Percentiles rank a stretch among this genome's conserved stretches.
Conservation (phyloP, 2,888 invertebrate genomes). For the Subacronicta megacephala region DNA sequence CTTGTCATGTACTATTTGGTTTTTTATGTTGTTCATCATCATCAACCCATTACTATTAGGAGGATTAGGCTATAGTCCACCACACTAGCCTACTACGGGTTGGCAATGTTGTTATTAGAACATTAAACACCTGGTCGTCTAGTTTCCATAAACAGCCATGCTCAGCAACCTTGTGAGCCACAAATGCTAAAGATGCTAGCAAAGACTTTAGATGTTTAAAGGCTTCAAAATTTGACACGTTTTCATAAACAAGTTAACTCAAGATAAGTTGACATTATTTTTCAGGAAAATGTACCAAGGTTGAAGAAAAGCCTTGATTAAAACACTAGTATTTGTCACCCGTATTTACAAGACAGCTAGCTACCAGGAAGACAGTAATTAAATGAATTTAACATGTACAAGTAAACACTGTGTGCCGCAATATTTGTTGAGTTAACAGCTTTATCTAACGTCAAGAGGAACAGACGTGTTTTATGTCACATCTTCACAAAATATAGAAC, state of each 20-base stretch:
- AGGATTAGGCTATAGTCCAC: no score
- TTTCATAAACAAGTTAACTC: constrained; percentile 2
- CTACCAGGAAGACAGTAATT: constrained; percentile 45
- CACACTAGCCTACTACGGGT: no score
- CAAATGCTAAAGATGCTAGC: no score
- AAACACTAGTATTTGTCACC: constrained; percentile 31
- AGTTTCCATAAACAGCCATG: no score
- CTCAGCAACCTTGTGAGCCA: no score
- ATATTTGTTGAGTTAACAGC: constrained; percentile 49
- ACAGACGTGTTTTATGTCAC: constrained; percentile 49
- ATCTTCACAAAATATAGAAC: constrained; percentile 42
- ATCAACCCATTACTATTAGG: no score
- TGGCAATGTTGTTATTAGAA: no score
- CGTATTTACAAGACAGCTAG: constrained; percentile 28
- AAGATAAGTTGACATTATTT: constrained; percentile 1
- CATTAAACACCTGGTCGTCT: no score
- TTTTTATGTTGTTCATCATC: no score
- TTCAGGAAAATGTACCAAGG: constrained; percentile 28
- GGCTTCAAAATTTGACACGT: constrained; percentile 5
- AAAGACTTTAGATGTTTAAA: background rate
- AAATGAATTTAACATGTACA: constrained; percentile 34
- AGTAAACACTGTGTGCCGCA: constrained; percentile 46
- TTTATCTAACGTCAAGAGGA: constrained; percentile 49
- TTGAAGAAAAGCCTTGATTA: constrained; percentile 25
- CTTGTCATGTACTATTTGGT: no score